phyloP scores from a whole-genome alignment of 2,888 invertebrate genomes.

The Trissonchulus sp. region DNA sequence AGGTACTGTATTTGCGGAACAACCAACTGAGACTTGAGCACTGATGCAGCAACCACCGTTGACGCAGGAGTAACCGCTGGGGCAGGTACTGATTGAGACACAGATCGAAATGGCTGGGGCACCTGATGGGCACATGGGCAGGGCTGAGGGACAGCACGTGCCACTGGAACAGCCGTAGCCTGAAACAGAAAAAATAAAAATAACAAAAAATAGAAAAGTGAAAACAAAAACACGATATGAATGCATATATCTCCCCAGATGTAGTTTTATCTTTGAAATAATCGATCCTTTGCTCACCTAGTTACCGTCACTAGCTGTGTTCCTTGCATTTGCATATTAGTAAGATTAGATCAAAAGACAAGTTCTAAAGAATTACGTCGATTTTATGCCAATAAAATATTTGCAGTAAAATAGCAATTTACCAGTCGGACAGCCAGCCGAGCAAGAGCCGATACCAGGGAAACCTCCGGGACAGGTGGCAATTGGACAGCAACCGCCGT shows the following conservation, averaged over 20 bases:
- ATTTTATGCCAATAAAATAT: no score
- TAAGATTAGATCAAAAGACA: no score
- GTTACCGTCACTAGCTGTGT: no score
- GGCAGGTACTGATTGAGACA: slow-evolving; percentile 44
- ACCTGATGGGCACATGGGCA: slow-evolving; percentile 47
- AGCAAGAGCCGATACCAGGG: background rate
- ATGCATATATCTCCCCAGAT: no score
- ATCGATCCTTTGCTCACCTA: no score
- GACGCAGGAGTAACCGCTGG: slow-evolving; percentile 46
- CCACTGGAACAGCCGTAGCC: slow-evolving; percentile 25
- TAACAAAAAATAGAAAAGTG: background rate
- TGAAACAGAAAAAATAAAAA: background rate
- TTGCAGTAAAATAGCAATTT: no score
- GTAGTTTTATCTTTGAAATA: no score
- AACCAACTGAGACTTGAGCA: slow-evolving; percentile 42
- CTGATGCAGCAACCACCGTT: slow-evolving; percentile 47
- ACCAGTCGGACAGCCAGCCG: background rate
- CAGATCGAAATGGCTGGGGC: slow-evolving; percentile 43
- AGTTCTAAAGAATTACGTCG: no score
- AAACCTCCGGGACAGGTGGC: background rate
- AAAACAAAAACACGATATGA: no score
- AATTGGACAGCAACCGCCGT: slow-evolving; percentile 27
- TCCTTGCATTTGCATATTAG: no score
- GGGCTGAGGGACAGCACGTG: slow-evolving; percentile 46
- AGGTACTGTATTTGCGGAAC: slow-evolving; percentile 39